Evolutionary conservation across 2,113 vertebrate species (phyloP).

Genomic region (Otus sunia): DNA sequence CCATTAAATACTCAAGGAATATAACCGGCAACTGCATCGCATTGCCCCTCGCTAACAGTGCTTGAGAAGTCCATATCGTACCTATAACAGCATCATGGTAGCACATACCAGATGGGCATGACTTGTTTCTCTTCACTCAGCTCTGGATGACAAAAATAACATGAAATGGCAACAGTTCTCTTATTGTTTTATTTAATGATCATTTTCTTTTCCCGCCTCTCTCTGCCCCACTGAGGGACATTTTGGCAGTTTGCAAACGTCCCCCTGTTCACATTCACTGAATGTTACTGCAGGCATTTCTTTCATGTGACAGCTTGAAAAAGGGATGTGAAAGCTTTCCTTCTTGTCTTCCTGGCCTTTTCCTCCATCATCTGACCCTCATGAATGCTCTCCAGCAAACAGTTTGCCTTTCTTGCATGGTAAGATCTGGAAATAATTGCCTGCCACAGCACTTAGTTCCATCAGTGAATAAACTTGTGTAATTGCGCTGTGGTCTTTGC

Average conservation of each 20-base stretch:
- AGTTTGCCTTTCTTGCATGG: slow-evolving; percentile 41
- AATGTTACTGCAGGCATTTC: slow-evolving; percentile 49
- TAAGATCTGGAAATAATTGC: slow-evolving; percentile 68
- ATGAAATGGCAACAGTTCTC: neutral
- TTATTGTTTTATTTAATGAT: neutral
- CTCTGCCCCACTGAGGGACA: neutral
- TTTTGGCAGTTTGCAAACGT: slow-evolving; percentile 32
- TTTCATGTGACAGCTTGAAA: slow-evolving; percentile 69
- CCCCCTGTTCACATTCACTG: slow-evolving; percentile 41
- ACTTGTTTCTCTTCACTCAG: neutral
- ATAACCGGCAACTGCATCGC: fast-evolving
- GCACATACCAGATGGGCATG: fast-evolving
- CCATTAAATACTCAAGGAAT: neutral
- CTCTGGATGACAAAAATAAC: neutral
- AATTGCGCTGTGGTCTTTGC: slow-evolving; percentile 12
- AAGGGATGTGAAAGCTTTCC: slow-evolving; percentile 51
- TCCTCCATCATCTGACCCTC: slow-evolving; percentile 41
- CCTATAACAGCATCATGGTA: neutral
- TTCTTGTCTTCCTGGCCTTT: slow-evolving; percentile 50
- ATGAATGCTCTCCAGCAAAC: slow-evolving; percentile 51
- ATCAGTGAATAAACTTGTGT: slow-evolving; percentile 42
- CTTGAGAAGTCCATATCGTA: neutral
- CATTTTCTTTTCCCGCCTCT: slow-evolving; percentile 17
- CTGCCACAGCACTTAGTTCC: slow-evolving; percentile 35
- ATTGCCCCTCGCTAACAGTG: neutral